phyloP scores from a whole-genome alignment of 2,888 invertebrate species.

The Corythucha ciliata region DNA sequence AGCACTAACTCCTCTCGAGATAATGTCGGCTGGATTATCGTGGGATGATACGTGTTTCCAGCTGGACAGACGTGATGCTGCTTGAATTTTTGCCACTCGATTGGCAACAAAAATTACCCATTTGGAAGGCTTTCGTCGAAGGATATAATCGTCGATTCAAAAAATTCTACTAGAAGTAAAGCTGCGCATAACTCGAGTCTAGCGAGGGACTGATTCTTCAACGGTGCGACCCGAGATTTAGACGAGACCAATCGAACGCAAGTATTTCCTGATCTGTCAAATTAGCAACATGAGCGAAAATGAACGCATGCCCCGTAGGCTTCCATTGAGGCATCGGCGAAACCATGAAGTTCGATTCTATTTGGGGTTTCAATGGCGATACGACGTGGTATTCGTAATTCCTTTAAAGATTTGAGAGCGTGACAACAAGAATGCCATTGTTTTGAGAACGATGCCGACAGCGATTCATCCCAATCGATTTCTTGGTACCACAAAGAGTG shows the following conservation, averaged over 20 bases:
- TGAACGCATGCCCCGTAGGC: not conserved
- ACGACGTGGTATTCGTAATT: not conserved
- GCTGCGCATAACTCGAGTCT: constrained; percentile 2
- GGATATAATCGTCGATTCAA: constrained; percentile 4
- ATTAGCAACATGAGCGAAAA: not conserved
- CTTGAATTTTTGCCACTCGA: constrained; percentile 8
- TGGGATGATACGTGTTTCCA: not conserved
- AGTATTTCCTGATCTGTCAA: not conserved
- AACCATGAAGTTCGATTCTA: not conserved
- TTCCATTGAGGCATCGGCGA: not conserved
- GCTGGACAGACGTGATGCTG: not conserved
- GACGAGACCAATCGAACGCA: not conserved
- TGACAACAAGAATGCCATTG: not conserved
- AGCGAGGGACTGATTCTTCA: constrained; percentile 2
- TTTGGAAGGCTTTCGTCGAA: not conserved
- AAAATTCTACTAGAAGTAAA: not conserved
- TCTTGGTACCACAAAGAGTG: not conserved
- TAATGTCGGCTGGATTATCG: constrained; percentile 3
- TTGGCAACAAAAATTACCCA: constrained; percentile 3
- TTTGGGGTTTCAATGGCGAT: not conserved
- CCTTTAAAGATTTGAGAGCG: not conserved
- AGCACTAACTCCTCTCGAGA: constrained; percentile 3
- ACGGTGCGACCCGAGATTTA: constrained; percentile 3
- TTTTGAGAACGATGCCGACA: not conserved
- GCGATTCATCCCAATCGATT: not conserved